Conservation (phyloP, 2,888 invertebrate genomes). For the Tigriopus californicus region DNA sequence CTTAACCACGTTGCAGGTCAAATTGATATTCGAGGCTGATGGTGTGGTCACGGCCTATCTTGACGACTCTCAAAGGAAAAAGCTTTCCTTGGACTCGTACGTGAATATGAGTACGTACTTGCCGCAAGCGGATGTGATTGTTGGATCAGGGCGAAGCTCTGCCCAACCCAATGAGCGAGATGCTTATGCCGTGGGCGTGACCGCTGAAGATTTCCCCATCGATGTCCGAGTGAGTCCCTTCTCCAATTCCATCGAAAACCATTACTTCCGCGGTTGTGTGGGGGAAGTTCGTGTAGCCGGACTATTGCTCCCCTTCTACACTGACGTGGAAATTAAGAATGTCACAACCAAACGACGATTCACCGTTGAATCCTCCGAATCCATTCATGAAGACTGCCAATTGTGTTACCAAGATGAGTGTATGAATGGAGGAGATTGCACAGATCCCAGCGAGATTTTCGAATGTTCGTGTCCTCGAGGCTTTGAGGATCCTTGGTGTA, state of each 20-base stretch:
- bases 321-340: conserved; percentile 41
- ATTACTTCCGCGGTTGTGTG: conserved; percentile 54
- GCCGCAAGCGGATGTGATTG: background rate
- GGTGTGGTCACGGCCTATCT: no score
- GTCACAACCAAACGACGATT: conserved; percentile 20
- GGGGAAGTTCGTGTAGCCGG: conserved; percentile 67
- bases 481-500: conserved; percentile 58
- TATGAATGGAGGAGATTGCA: conserved; percentile 50
- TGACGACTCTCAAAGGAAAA: no score
- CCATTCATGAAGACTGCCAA: conserved; percentile 43
- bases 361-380: conserved; percentile 14
- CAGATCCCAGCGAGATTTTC: conserved; percentile 44
- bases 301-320: conserved; percentile 64
- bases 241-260: conserved; percentile 17
- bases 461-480: conserved; percentile 59
- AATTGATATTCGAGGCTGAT: background rate
- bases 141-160: background rate
- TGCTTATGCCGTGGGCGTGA: background rate
- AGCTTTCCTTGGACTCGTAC: no score
- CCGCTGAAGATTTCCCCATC: background rate
- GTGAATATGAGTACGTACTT: background rate
- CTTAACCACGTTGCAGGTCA: conserved; percentile 20
- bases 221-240: background rate
- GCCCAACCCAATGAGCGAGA: background rate
- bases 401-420: conserved; percentile 64